Conservation (phyloP, 2,113 vertebrate genomes). For the Colius striatus region DNA sequence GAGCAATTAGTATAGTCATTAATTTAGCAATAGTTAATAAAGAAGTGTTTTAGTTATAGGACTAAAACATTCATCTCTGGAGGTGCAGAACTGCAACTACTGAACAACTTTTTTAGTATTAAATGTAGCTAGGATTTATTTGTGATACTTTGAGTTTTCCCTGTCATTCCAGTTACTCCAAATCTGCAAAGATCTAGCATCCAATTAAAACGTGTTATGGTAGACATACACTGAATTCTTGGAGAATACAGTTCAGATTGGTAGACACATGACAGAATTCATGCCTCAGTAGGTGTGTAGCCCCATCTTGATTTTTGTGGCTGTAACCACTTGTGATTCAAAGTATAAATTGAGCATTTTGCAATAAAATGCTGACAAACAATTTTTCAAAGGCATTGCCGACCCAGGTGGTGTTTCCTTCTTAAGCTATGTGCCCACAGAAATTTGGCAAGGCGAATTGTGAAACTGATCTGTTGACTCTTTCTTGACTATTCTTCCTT, state of each 20-base stretch:
- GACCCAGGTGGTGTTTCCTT: not conserved
- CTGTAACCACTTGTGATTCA: not conserved
- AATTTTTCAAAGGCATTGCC: not conserved
- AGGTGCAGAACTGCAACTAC: not conserved
- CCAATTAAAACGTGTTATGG: not conserved
- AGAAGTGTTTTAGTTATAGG: not conserved
- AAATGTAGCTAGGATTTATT: not conserved
- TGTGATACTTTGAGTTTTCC: not conserved
- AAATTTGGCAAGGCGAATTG: not conserved
- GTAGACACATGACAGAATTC: fast-evolving
- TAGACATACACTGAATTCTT: not conserved
- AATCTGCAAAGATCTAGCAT: not conserved
- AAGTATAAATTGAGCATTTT: not conserved
- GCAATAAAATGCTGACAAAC: not conserved
- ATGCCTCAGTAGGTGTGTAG: not conserved
- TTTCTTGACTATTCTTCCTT: not conserved
- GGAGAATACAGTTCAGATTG: not conserved
- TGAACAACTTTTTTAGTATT: not conserved
- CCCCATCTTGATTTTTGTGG: not conserved
- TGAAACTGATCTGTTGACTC: not conserved
- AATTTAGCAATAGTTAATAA: not conserved
- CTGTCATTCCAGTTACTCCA: fast-evolving
- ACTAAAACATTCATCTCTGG: not conserved
- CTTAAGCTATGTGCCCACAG: not conserved
- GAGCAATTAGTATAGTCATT: not conserved